phyloP scores from a whole-genome alignment of 2,888 invertebrate species.

The Aspidapion aeneum region DNA sequence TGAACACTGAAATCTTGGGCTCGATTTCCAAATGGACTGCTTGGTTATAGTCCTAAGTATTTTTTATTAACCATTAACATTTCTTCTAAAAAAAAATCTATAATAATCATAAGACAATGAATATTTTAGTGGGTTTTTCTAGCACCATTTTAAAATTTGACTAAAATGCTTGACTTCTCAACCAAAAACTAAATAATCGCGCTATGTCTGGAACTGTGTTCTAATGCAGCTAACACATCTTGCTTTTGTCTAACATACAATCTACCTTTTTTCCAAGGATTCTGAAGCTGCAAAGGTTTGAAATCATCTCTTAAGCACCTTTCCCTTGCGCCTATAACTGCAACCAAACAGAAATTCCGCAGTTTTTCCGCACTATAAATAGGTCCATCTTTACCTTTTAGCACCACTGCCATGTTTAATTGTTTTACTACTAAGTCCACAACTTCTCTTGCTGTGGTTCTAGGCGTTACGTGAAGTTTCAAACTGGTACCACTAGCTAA shows the following conservation, averaged over 20 bases:
- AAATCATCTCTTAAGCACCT: constrained; percentile 93
- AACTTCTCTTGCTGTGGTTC: constrained; percentile 92
- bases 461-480: constrained; percentile 87
- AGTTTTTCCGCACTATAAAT: constrained; percentile 80
- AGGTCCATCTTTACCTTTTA: constrained; percentile 83
- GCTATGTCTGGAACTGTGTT: constrained; percentile 82
- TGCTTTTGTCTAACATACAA: constrained; percentile 90
- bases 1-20: too few relatives aligned
- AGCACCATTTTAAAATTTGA: constrained; percentile 31
- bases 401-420: constrained; percentile 86
- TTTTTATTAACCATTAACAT: too few relatives aligned
- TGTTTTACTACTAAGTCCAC: constrained; percentile 95
- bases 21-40: too few relatives aligned
- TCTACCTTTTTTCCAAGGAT: constrained; percentile 93
- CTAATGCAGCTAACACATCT: constrained; percentile 82
- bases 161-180: constrained; percentile 18
- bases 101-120: constrained; percentile 31
- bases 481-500: constrained; percentile 90
- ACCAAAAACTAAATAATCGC: constrained; percentile 53
- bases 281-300: constrained; percentile 87
- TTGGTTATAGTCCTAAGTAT: too few relatives aligned
- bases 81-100: constrained; percentile 6
- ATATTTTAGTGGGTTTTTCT: constrained; percentile 14
- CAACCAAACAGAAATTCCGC: constrained; percentile 89
- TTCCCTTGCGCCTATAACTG: constrained; percentile 93